These are phyloP conservation scores for Empis livida DNA, from an alignment of 2,888 invertebrate genomes.

Conservation along the genomic window DNA sequence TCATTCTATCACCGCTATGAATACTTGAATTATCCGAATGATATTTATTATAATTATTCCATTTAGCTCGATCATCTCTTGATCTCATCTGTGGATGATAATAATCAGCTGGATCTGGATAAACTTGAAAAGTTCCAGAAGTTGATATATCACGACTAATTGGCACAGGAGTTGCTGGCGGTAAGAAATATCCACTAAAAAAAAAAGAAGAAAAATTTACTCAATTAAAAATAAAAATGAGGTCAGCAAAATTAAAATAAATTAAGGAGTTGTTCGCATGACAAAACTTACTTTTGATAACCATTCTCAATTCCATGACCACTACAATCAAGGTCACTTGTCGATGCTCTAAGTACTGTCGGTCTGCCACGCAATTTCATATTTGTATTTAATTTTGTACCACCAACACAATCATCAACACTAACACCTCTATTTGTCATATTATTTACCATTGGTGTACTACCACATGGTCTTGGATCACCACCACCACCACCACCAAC, in stretches of 20 bases:
- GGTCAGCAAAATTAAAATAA: not conserved
- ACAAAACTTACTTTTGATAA: constrained; percentile 8
- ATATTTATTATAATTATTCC: constrained; percentile 49
- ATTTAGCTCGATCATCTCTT: constrained; percentile 51
- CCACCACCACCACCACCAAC: not conserved
- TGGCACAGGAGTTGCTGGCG: constrained; percentile 23
- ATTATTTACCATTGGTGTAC: no score
- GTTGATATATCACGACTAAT: constrained; percentile 32
- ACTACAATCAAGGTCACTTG: constrained; percentile 6
- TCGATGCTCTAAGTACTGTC: not conserved
- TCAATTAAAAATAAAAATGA: not conserved
- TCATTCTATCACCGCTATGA: constrained; percentile 25
- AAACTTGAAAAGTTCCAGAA: constrained; percentile 31
- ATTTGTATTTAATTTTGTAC: not conserved
- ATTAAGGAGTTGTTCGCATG: constrained; percentile 3
- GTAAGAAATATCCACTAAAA: constrained; percentile 21
- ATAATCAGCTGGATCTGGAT: constrained; percentile 26
- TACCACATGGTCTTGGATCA: not conserved
- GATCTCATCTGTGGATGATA: constrained; percentile 21
- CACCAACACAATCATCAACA: no score
- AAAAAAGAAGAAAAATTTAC: no score
- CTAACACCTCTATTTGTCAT: no score
- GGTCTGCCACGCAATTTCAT: not conserved
- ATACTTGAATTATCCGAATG: constrained; percentile 28
- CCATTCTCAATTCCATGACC: constrained; percentile 6